A percentile compares a stretch with the other conserved stretches of the same genome.
Evolutionary conservation across 2,113 vertebrate genomes (phyloP).

Genomic region (Hemiscyllium ocellatum): DNA sequence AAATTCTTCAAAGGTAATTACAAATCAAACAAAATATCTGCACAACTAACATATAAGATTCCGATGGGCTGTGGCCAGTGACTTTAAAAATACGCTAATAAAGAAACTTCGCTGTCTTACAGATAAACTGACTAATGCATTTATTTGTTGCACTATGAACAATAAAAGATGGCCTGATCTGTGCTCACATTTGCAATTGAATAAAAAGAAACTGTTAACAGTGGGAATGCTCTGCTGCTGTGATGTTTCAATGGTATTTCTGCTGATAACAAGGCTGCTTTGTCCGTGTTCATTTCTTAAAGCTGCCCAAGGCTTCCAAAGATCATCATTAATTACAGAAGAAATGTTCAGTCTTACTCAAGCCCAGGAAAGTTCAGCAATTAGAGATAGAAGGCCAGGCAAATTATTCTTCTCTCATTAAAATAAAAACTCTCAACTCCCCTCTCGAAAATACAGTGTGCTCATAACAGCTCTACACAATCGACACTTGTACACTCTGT

Average conservation of each 20-base stretch:
- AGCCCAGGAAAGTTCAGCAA: neutral
- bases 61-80: neutral
- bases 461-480: neutral
- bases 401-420: neutral
- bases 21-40: neutral
- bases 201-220: neutral
- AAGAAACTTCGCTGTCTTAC: neutral
- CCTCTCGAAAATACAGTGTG: neutral
- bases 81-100: neutral
- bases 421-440: neutral
- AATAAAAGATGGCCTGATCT: neutral
- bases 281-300: neutral
- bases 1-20: neutral
- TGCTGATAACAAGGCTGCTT: neutral
- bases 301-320: neutral
- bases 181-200: neutral
- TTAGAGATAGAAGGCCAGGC: neutral
- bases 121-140: neutral
- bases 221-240: neutral
- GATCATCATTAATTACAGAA: neutral
- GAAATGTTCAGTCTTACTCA: neutral
- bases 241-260: neutral
- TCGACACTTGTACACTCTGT: too few relatives aligned
- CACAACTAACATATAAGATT: neutral
- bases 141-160: neutral